A percentile compares a stretch with the other conserved stretches of the same genome.
These are phyloP conservation scores for Phyllostomus discolor DNA, from an alignment of 2,113 vertebrate genomes.

Conservation along the genomic window DNA sequence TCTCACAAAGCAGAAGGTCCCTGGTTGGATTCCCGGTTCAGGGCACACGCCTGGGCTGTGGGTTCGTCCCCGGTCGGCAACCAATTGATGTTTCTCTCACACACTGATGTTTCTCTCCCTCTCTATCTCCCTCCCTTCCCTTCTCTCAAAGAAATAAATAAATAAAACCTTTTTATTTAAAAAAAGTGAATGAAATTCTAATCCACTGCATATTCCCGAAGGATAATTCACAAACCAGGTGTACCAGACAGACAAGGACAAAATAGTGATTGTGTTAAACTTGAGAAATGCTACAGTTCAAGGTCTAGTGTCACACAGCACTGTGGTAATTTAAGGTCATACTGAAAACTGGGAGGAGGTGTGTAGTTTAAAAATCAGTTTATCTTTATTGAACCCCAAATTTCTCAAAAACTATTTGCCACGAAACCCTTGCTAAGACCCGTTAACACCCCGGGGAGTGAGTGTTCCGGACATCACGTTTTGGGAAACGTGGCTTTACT, in stretches of 20 bases:
- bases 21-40: no score
- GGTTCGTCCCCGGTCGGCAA: no score
- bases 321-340: background rate
- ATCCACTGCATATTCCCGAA: background rate
- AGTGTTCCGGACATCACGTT: background rate
- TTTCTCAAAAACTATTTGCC: background rate
- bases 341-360: background rate
- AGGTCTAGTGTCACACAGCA: background rate
- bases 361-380: background rate
- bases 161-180: no score
- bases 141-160: no score
- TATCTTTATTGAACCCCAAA: background rate
- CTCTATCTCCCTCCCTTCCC: no score
- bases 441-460: background rate
- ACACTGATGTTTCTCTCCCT: no score
- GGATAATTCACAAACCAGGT: background rate
- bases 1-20: no score
- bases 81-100: no score
- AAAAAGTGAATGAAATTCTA: background rate
- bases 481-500: background rate
- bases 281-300: background rate
- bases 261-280: background rate
- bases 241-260: background rate
- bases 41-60: no score
- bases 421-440: background rate